Evolutionary conservation across 1,140 invertebrate genomes (phyloP).

Genomic region (Papilio polyxenes): DNA sequence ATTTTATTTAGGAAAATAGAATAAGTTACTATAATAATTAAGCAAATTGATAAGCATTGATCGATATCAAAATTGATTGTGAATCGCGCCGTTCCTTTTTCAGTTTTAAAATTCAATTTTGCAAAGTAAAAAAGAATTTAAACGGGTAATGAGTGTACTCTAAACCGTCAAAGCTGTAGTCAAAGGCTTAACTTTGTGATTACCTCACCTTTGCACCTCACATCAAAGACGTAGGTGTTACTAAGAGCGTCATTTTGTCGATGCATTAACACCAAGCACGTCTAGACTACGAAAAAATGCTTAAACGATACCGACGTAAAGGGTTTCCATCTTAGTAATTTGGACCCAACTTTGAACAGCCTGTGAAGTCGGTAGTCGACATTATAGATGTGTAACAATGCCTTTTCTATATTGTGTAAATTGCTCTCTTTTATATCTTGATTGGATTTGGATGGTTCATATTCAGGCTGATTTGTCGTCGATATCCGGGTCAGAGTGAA

Average conservation of each 20-base stretch:
- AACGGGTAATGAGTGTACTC: slow-evolving; percentile 21
- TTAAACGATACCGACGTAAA: neutral
- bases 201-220: slow-evolving; percentile 11
- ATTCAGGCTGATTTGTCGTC: too few relatives aligned
- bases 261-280: slow-evolving; percentile 10
- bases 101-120: neutral
- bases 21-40: too few relatives aligned
- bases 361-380: too few relatives aligned
- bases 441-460: too few relatives aligned
- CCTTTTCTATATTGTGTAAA: too few relatives aligned
- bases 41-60: too few relatives aligned
- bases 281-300: slow-evolving; percentile 14
- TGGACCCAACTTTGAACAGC: too few relatives aligned
- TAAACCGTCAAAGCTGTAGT: neutral
- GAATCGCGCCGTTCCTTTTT: neutral
- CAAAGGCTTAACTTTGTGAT: slow-evolving; percentile 1
- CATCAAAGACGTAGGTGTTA: slow-evolving; percentile 32
- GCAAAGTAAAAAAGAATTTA: slow-evolving; percentile 3
- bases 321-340: neutral
- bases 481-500: too few relatives aligned
- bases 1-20: too few relatives aligned
- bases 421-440: too few relatives aligned
- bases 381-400: too few relatives aligned
- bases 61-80: too few relatives aligned
- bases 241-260: neutral